Base-by-base conservation (phyloP, 1,140 invertebrate species). In the Lasaia peninsularis region DNA sequence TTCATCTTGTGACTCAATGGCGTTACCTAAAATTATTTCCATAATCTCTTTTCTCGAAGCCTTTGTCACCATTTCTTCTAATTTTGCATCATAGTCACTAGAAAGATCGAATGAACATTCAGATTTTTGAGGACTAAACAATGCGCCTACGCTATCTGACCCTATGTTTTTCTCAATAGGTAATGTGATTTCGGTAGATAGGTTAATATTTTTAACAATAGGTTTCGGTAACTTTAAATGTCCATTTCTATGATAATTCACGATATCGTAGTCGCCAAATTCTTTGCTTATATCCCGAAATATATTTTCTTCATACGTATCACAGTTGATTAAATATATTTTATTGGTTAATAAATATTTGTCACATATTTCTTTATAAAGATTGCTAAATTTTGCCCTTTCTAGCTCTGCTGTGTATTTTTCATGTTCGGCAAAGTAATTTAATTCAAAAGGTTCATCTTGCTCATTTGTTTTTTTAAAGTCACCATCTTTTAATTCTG, bases 21-120 rank as follows among this genome's bases (percentile, higher is more conserved):
- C 65, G 51, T 66, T 76, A 8, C 86, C 86, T 10, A 88, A 70
- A 60, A 88, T 88, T 12, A 88, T 88, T 24, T 88, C 82, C 79
- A 88, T 78, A 14, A 88, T 79, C 68, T 88, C 75, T 56, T 85
- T 76, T 12, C 83, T 64, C 2, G 86, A 86, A 24, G 81, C 78
- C 31, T 76, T 88, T 21, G 77, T 84, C 0, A 86, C 80, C 82
- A 86, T 88, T 48, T 88, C 83, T 60, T 86, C 73, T 64, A 88
- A 76, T 65, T 84, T 88, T 0, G 76, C 71, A 60, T 80, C 77
- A 37, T 86, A 88, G 68, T 88, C 86, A 37, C 69, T 81, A 0
- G 77, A 75, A 1, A 86, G 28, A 58, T 86, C 83, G 14, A 86
- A 86, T 0, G 83, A 88, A 50, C 81, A 86, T 62, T 86, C 86